Evolutionary conservation across 2,797 vertebrate genomes (phyloP), one percentile per base, ranked within the genome.

Genomic region (Galaxias olidus): DNA sequence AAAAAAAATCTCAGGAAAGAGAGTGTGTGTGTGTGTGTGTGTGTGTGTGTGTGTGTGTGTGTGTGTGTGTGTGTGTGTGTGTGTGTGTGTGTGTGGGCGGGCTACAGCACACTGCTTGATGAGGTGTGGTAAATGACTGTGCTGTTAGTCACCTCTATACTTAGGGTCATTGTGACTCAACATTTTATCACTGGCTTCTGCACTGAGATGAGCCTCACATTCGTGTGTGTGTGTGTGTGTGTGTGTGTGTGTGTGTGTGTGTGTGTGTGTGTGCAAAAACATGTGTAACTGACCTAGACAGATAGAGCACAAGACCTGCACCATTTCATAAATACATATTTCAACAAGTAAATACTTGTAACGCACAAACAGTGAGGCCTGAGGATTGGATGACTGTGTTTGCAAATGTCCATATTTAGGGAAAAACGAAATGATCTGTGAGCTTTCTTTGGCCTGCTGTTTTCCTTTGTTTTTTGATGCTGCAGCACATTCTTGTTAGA

Each of bases 401-500:
- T 86, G 84, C 83, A 14, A 19, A 49, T 61, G 56, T 77, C 64
- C 11, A 59, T 7, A 69, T 49, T 19, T 64, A 62, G 54, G 72
- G 71, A 60, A 73, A 87, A 87, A 72, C 69, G 55, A 85, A 88
- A 87, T 74, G 67, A 80, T 75, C 72, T 42, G 1, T 15, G 56
- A 74, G 73, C 82, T 82, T 72, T 83, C 86, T 87, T 83, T 84
- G 81, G 85, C 82, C 50, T 48, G 71, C 73, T 75, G 51, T 75
- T 82, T 79, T 79, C 75, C 65, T 79, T 73, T 75, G 68, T 84
- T 80, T n/a, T 85, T 86, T 87, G 86, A 88, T 78, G 0, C 79
- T 73, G 86, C 48, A 61, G 59, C 86, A 88, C 82, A 88, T 89
- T 90, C 86, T 84, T 73, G 71, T 65, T 8, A 85, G 78, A 90